Conservation (phyloP, 2,113 vertebrate species). For the Acinonyx jubatus region DNA sequence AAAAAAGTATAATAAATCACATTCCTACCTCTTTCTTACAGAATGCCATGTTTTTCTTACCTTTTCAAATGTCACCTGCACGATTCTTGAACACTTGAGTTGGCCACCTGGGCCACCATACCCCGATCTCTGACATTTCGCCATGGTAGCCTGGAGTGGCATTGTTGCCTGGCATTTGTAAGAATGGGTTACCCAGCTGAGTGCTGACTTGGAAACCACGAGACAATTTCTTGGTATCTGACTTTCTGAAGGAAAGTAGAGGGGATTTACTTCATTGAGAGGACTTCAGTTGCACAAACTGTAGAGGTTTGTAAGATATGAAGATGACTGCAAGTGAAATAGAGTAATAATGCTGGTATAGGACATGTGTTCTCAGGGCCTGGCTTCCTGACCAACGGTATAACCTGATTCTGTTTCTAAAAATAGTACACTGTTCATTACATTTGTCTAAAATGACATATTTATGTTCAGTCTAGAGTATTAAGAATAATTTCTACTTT, state of each 20-base stretch:
- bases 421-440: slow-evolving; percentile 6
- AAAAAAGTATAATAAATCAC: background rate
- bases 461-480: background rate
- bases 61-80: background rate
- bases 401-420: slow-evolving; percentile 3
- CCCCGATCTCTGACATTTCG: background rate
- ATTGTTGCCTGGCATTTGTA: background rate
- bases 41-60: background rate
- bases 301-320: background rate
- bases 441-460: background rate
- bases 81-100: background rate
- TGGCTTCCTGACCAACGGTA: background rate
- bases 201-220: background rate
- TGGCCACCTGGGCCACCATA: background rate
- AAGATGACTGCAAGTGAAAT: background rate
- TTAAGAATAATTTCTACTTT: slow-evolving; percentile 28
- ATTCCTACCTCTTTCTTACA: background rate
- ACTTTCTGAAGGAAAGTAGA: background rate
- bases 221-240: background rate
- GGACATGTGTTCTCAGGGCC: background rate
- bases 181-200: background rate
- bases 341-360: background rate
- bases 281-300: background rate
- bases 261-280: background rate
- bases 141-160: background rate